phyloP scores from a whole-genome alignment of 2,113 vertebrate species.

The Condylura cristata region DNA sequence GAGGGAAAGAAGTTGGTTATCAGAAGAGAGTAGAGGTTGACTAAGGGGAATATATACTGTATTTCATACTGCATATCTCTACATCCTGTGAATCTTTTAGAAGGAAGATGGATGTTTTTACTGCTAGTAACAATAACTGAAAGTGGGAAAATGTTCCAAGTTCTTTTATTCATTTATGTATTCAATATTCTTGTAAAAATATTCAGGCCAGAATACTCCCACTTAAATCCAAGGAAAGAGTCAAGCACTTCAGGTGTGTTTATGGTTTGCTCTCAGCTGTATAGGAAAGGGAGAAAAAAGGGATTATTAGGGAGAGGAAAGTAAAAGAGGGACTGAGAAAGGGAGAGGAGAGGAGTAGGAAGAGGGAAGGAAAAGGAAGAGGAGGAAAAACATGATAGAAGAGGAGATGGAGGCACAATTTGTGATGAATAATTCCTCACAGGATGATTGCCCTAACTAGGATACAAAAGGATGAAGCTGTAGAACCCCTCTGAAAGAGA shows the following conservation, averaged over 20 bases:
- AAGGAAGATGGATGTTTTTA: neutral
- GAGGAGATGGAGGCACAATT: neutral
- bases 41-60: neutral
- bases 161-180: neutral
- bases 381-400: rapidly evolving
- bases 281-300: neutral
- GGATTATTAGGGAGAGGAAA: too few relatives aligned
- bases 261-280: neutral
- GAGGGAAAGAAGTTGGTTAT: too few relatives aligned
- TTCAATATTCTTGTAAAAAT: neutral
- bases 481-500: neutral
- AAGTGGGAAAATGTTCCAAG: neutral
- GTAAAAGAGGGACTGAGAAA: rapidly evolving
- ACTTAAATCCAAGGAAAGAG: neutral
- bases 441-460: neutral
- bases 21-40: neutral
- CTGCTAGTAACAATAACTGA: neutral
- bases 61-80: neutral
- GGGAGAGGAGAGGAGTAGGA: rapidly evolving
- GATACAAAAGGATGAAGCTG: neutral
- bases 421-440: neutral
- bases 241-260: neutral
- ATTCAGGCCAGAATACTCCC: neutral
- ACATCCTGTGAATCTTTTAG: neutral
- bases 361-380: rapidly evolving